Evolutionary conservation across 1,140 invertebrate genomes (phyloP).

Genomic region (Acyrthosiphon pisum): DNA sequence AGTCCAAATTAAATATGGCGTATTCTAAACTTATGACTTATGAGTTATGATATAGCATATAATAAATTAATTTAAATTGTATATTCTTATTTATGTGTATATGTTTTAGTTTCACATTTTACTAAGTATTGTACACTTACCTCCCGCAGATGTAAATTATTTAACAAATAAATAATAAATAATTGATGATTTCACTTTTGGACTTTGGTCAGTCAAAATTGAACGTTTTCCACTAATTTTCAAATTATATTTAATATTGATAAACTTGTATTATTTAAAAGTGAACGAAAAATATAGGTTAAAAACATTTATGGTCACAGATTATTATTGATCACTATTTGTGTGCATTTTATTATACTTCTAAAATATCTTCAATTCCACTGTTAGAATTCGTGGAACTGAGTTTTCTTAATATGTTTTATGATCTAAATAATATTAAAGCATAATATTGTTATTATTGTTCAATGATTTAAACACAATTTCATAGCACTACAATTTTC

Average conservation of each 20-base stretch:
- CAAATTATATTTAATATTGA: background rate
- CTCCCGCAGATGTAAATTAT: background rate
- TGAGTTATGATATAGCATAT: no score
- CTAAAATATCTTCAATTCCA: background rate
- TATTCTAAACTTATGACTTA: background rate
- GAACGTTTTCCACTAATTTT: background rate
- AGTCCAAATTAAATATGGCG: background rate
- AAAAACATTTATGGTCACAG: background rate
- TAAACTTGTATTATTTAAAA: background rate
- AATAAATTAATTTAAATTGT: background rate
- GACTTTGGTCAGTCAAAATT: background rate
- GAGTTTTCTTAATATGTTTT: background rate
- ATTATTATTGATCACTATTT: background rate
- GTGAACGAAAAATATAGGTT: background rate
- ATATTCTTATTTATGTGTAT: background rate
- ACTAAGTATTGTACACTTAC: background rate
- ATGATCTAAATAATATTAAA: background rate
- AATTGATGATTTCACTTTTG: background rate
- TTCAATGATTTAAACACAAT: background rate
- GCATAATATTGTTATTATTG: background rate
- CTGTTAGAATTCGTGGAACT: background rate
- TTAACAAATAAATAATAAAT: slow-evolving; percentile 2
- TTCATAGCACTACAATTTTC: background rate
- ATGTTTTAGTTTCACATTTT: background rate
- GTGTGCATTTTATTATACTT: background rate